Evolutionary conservation across 2,113 vertebrate species (phyloP).

Genomic region (Eidolon helvum): DNA sequence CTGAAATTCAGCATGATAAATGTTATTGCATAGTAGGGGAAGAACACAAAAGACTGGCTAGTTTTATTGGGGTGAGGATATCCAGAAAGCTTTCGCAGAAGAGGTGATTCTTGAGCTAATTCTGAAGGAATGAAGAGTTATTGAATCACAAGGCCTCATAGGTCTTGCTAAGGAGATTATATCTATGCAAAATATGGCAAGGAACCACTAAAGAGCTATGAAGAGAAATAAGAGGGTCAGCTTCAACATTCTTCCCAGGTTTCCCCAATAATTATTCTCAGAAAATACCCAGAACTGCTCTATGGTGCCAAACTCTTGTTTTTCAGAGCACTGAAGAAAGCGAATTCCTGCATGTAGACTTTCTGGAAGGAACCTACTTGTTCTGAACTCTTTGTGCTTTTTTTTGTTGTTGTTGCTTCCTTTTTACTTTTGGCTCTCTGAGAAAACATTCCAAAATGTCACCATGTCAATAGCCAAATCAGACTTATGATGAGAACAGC

Average conservation of each 20-base stretch:
- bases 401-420: constrained; percentile 35
- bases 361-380: constrained; percentile 7
- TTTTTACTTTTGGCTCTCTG: constrained; percentile 31
- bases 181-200: neutral
- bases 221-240: neutral
- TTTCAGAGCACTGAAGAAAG: neutral
- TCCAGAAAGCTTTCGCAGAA: neutral
- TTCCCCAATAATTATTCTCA: neutral
- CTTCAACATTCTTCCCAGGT: neutral
- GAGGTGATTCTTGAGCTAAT: neutral
- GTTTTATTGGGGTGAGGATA: neutral
- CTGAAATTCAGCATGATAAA: neutral
- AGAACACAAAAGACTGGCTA: neutral
- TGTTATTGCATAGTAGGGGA: neutral
- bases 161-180: neutral
- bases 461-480: constrained; percentile 45
- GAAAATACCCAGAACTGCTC: neutral
- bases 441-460: constrained; percentile 55
- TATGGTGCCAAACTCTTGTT: neutral
- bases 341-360: neutral
- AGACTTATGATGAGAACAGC: constrained; percentile 56
- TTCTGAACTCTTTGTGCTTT: constrained; percentile 55
- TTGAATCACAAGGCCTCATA: neutral
- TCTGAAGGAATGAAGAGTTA: neutral
- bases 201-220: neutral